Percentiles rank a stretch among this genome's conserved stretches.
Evolutionary conservation across 1,140 invertebrate genomes (phyloP).

Genomic region (Pseudomyrmex flavicornis): DNA sequence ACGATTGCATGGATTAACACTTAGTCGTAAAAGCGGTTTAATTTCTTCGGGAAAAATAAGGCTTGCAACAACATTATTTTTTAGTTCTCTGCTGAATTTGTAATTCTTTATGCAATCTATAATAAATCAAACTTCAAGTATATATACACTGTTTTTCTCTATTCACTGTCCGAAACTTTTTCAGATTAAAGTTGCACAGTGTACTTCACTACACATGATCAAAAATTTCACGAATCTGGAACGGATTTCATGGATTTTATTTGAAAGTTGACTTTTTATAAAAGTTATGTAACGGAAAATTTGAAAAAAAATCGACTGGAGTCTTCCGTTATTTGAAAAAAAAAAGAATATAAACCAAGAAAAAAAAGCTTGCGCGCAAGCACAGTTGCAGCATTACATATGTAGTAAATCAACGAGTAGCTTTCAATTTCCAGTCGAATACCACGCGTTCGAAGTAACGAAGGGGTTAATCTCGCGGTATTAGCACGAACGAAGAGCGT

Average conservation of each 20-base stretch:
- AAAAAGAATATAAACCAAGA: slow-evolving; percentile 2
- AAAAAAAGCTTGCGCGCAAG: not conserved
- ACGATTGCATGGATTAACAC: not conserved
- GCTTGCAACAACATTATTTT: not conserved
- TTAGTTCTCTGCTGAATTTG: not conserved
- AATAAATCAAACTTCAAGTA: slow-evolving; percentile 8
- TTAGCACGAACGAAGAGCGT: slow-evolving; percentile 26
- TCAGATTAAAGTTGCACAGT: not conserved
- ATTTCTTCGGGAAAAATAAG: not conserved
- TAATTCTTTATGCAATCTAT: not conserved
- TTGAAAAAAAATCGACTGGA: no score
- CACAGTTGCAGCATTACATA: slow-evolving; percentile 28
- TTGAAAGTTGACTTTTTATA: not conserved
- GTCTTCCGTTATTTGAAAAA: not conserved
- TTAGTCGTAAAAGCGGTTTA: not conserved
- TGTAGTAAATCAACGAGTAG: slow-evolving; percentile 29
- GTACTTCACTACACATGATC: not conserved
- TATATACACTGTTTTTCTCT: not conserved
- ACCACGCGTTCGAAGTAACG: slow-evolving; percentile 26
- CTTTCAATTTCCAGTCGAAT: slow-evolving; percentile 17
- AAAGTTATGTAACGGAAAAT: not conserved
- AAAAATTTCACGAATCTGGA: not conserved
- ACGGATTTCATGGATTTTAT: not conserved
- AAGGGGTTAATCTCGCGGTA: slow-evolving; percentile 41
- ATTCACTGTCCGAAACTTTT: not conserved